Evolutionary conservation across 92 coral and sea anemone genomes (phyloP).

Genomic region (Bergia puertoricense): DNA sequence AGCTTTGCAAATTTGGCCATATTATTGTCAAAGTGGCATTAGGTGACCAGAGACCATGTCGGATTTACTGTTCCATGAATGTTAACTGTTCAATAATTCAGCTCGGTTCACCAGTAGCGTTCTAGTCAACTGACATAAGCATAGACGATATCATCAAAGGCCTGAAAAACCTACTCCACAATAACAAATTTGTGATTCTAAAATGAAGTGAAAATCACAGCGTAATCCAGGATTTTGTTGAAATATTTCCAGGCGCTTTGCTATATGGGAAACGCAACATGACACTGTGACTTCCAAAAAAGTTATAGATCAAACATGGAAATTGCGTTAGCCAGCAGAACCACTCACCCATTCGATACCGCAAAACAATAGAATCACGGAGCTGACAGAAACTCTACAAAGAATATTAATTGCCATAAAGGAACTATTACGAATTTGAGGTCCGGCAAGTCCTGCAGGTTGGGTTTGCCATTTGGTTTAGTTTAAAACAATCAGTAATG

Average conservation of each 20-base stretch:
- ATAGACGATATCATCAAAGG: slow-evolving; percentile 5
- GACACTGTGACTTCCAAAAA: background rate
- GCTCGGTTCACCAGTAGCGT: slow-evolving; percentile 24
- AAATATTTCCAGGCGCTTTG: background rate
- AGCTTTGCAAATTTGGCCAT: background rate
- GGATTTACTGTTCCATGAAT: background rate
- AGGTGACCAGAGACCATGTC: background rate
- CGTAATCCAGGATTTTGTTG: background rate
- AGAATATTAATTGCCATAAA: background rate
- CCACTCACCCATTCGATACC: slow-evolving; percentile 4
- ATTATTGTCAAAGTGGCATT: background rate
- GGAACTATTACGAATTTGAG: background rate
- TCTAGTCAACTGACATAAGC: slow-evolving; percentile 43
- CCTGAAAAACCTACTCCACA: background rate
- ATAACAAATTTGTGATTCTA: background rate
- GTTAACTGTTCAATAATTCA: slow-evolving; percentile 25
- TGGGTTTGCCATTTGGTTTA: no score
- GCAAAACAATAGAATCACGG: background rate
- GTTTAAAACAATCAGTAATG: no score
- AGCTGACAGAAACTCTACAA: background rate
- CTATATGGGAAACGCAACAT: background rate
- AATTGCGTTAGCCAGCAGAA: background rate
- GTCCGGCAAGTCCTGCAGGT: background rate
- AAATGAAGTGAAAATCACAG: background rate
- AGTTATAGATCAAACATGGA: background rate